phyloP scores from a whole-genome alignment of 2,113 vertebrate species.

The Telmatochromis sp. region DNA sequence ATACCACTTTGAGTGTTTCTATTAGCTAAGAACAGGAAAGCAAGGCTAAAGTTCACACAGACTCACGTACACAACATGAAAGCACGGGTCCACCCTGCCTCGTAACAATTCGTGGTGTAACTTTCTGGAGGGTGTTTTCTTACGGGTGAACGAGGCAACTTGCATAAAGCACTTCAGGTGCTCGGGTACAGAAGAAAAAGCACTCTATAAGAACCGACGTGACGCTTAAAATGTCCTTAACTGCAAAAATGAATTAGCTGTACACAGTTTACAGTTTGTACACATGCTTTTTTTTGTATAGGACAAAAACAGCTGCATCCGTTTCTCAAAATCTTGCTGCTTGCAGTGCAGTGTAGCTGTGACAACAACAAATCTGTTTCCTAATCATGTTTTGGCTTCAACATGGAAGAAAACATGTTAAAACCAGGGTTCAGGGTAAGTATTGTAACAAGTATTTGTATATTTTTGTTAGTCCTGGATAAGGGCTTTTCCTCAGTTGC shows the following conservation, averaged over 20 bases:
- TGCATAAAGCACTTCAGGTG: background rate
- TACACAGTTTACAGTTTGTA: background rate
- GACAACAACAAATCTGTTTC: background rate
- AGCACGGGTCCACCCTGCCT: background rate
- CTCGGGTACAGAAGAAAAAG: background rate
- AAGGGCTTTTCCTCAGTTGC: background rate
- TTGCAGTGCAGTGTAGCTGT: background rate
- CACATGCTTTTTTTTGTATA: background rate
- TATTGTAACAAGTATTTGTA: background rate
- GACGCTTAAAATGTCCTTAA: background rate
- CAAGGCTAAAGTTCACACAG: background rate
- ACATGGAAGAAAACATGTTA: background rate
- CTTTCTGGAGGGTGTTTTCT: background rate
- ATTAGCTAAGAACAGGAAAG: background rate
- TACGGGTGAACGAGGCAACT: background rate
- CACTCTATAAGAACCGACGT: background rate
- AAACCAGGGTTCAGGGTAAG: background rate
- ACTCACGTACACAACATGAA: background rate
- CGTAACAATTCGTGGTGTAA: background rate
- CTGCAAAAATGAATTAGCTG: background rate
- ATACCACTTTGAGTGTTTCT: background rate
- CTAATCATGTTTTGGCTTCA: background rate
- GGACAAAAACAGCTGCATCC: background rate
- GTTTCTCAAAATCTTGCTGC: slow-evolving; percentile 1
- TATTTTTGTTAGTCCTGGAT: background rate